These are phyloP conservation scores for Catostomus latipinnis DNA, from an alignment of 2,797 vertebrate species.

Conservation along the genomic window DNA sequence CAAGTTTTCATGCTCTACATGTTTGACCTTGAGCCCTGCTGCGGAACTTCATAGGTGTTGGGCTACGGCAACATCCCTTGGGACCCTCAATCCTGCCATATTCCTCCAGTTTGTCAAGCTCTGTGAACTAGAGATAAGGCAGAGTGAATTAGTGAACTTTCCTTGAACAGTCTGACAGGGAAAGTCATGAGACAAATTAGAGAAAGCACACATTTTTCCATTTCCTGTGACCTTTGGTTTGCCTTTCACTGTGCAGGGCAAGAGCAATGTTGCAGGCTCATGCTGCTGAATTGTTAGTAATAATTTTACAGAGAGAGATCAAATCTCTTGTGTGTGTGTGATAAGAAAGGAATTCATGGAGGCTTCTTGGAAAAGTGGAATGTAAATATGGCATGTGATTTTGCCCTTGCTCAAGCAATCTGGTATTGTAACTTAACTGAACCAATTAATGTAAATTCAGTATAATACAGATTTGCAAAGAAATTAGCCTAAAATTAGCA, in stretches of 20 bases:
- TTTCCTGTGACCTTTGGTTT: constrained; percentile 29
- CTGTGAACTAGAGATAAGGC: constrained; percentile 48
- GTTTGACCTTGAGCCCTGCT: constrained; percentile 86
- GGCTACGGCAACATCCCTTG: constrained; percentile 80
- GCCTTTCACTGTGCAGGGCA: constrained; percentile 24
- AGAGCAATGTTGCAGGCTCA: constrained; percentile 49
- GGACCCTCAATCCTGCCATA: constrained; percentile 68
- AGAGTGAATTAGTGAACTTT: constrained; percentile 17
- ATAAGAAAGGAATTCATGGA: neutral
- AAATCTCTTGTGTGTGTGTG: neutral
- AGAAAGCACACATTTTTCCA: neutral
- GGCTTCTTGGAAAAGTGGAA: constrained; percentile 2
- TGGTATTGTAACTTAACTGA: neutral
- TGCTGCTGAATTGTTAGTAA: constrained; percentile 17
- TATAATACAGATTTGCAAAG: neutral
- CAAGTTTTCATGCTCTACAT: constrained; percentile 32
- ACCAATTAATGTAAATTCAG: neutral
- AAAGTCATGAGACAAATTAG: neutral
- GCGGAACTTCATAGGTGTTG: constrained; percentile 84
- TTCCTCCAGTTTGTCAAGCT: constrained; percentile 79
- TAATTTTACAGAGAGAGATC: constrained; percentile 28
- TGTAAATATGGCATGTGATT: neutral
- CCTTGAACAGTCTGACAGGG: neutral
- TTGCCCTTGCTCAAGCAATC: neutral
- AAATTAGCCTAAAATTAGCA: neutral